A percentile compares a stretch with the other conserved stretches of the same genome.
Evolutionary conservation across 2,888 invertebrate genomes (phyloP).

Genomic region (Shargacucullia verbasci): DNA sequence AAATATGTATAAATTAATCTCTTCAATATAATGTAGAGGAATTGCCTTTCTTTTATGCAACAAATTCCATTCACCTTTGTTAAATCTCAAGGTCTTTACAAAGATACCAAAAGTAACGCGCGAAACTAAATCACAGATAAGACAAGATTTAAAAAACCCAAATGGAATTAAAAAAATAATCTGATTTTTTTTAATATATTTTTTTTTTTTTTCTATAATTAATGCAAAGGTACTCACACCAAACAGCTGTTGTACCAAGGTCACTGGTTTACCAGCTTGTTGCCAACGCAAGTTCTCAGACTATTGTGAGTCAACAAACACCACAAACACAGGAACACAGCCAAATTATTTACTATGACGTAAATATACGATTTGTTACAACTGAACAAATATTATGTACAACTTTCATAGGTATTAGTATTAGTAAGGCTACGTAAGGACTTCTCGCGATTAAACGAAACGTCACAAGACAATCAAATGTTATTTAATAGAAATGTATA

Average conservation of each 20-base stretch:
- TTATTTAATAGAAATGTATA: constrained; percentile 39
- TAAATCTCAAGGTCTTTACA: constrained; percentile 46
- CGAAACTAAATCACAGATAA: constrained; percentile 20
- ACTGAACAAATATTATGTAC: constrained; percentile 72
- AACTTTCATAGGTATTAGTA: constrained; percentile 11
- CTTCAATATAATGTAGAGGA: constrained; percentile 19
- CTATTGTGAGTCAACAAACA: constrained; percentile 78
- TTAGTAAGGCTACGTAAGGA: constrained; percentile 5
- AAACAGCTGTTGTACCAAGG: constrained; percentile 85
- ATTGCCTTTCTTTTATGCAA: constrained; percentile 31
- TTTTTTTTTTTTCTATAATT: constrained; percentile 25
- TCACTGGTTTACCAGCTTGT: constrained; percentile 68
- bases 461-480: constrained; percentile 35
- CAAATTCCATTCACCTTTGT: constrained; percentile 20
- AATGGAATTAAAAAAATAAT: neutral
- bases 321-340: constrained; percentile 75
- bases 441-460: constrained; percentile 24
- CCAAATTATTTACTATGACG: constrained; percentile 84
- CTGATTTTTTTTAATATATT: neutral
- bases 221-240: constrained; percentile 64
- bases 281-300: constrained; percentile 70
- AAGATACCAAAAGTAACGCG: constrained; percentile 45
- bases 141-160: neutral
- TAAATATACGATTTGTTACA: constrained; percentile 75
- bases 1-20: neutral